phyloP scores from a whole-genome alignment of 2,113 vertebrate species.

The Taxidea taxus region DNA sequence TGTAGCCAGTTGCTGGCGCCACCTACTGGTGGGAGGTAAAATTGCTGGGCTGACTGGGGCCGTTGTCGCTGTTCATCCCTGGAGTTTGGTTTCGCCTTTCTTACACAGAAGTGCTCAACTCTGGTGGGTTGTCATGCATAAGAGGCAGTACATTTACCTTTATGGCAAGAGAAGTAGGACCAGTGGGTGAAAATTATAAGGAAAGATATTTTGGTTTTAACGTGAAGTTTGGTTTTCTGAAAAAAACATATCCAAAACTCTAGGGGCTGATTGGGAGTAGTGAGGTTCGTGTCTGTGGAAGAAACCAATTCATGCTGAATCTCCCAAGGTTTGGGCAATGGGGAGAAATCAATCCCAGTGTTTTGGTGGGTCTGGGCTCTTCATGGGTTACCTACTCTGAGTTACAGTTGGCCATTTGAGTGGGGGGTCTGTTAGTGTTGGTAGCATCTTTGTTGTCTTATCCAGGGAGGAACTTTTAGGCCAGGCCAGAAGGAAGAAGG shows the following conservation, averaged over 20 bases:
- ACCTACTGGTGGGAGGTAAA: conserved; percentile 24
- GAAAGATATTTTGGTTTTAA: background rate
- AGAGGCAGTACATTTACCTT: background rate
- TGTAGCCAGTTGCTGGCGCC: background rate
- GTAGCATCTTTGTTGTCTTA: background rate
- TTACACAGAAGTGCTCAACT: background rate
- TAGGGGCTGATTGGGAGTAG: background rate
- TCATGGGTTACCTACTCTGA: background rate
- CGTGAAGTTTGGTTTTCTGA: background rate
- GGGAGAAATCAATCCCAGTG: background rate
- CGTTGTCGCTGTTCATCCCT: accelerated
- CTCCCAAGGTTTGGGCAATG: background rate
- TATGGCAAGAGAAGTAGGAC: background rate
- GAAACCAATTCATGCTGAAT: background rate
- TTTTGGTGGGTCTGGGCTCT: background rate
- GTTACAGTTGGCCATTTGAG: background rate
- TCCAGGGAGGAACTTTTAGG: background rate
- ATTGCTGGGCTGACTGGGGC: background rate
- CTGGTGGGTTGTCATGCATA: background rate
- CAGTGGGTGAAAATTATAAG: background rate
- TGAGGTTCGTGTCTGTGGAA: background rate
- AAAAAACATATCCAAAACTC: background rate
- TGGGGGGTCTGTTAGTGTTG: background rate
- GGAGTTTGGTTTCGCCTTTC: background rate
- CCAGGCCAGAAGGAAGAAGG: no score